Percentiles rank a stretch among this genome's conserved stretches.
These are phyloP conservation scores for Tyrannus savana DNA, from an alignment of 2,113 vertebrate genomes.

Conservation along the genomic window DNA sequence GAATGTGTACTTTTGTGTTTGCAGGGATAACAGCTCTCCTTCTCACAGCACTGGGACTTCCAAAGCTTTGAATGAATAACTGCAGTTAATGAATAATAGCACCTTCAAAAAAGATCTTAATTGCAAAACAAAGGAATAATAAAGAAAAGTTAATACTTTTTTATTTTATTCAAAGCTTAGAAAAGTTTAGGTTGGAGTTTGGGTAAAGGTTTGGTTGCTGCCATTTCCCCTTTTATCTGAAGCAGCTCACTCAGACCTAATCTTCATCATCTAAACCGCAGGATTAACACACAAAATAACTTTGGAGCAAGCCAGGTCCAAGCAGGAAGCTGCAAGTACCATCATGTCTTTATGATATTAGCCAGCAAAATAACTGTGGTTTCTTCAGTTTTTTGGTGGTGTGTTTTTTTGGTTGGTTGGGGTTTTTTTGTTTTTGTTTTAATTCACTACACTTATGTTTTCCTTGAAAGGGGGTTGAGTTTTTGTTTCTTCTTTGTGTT, in stretches of 20 bases:
- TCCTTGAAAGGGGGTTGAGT: constrained; percentile 23
- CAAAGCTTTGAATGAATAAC: constrained; percentile 1
- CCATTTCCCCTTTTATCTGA: constrained; percentile 61
- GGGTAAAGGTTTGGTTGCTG: constrained; percentile 27
- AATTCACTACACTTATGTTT: constrained; percentile 5
- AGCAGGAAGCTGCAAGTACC: constrained; percentile 72
- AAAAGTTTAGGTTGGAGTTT: constrained; percentile 37
- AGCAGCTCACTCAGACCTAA: constrained; percentile 62
- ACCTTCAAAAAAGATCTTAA: constrained; percentile 32
- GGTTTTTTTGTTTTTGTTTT: neutral
- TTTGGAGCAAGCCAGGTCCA: constrained; percentile 64
- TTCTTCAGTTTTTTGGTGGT: constrained; percentile 24
- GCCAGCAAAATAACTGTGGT: constrained; percentile 67
- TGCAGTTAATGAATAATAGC: constrained; percentile 28
- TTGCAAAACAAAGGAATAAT: constrained; percentile 59
- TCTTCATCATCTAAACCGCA: constrained; percentile 74
- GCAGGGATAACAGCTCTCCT: neutral
- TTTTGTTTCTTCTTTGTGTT: neutral
- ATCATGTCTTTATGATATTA: constrained; percentile 57
- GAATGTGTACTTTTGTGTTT: neutral
- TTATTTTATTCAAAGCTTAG: constrained; percentile 21
- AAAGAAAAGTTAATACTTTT: neutral
- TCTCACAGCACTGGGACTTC: neutral
- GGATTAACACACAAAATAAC: constrained; percentile 71
- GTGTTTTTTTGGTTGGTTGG: neutral